phyloP scores from a whole-genome alignment of 1,140 invertebrate species.

The Drosophila nannoptera region DNA sequence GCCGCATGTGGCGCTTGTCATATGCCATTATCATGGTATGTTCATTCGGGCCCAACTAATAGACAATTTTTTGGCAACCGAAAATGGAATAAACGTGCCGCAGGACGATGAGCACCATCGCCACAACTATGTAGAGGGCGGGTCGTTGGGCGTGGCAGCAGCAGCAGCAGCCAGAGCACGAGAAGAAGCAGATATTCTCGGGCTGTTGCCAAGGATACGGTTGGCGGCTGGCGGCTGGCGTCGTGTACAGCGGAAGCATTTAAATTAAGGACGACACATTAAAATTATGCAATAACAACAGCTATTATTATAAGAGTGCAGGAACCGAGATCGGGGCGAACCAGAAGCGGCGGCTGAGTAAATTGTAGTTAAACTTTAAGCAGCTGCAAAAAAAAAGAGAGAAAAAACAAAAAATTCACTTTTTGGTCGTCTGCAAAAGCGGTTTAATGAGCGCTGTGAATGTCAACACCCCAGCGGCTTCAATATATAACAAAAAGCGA shows the following conservation, averaged over 20 bases:
- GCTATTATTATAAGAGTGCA: constrained; percentile 58
- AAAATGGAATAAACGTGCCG: constrained; percentile 53
- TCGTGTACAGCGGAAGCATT: constrained; percentile 74
- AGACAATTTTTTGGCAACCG: constrained; percentile 75
- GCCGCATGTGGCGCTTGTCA: constrained; percentile 76
- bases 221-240: constrained; percentile 28
- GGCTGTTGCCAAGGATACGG: constrained; percentile 65
- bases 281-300: constrained; percentile 77
- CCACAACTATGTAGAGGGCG: neutral
- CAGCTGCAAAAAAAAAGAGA: neutral
- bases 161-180: neutral
- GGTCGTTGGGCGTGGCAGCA: neutral
- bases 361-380: constrained; percentile 53
- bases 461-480: constrained; percentile 61
- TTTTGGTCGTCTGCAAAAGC: constrained; percentile 11
- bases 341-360: constrained; percentile 1
- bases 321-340: neutral
- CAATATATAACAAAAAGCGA: constrained; percentile 45
- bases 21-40: constrained; percentile 74
- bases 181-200: neutral
- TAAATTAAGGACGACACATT: constrained; percentile 77
- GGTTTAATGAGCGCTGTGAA: constrained; percentile 71
- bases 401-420: neutral
- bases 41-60: constrained; percentile 71
- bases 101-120: constrained; percentile 4